Evolutionary conservation across 2,113 vertebrate species (phyloP).

Genomic region (Scortum barcoo): DNA sequence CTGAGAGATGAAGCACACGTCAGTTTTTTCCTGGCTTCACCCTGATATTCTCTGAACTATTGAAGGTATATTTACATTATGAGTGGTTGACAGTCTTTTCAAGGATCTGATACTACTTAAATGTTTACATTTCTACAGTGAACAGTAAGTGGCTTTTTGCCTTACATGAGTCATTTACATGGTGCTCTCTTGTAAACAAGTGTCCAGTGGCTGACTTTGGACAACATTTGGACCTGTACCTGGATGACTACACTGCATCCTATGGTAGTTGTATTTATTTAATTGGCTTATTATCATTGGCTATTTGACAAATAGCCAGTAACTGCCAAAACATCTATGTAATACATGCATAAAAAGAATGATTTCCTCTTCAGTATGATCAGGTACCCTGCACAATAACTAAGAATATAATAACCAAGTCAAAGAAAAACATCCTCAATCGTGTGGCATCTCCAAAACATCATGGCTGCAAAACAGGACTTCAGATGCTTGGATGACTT

Average conservation of each 20-base stretch:
- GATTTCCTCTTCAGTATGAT: background rate
- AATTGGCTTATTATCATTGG: too few species aligned
- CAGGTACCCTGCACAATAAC: background rate
- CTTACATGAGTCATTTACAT: background rate
- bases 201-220: background rate
- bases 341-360: background rate
- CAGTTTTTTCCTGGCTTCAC: background rate
- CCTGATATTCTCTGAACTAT: background rate
- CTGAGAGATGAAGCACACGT: background rate
- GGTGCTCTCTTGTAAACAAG: background rate
- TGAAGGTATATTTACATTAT: background rate
- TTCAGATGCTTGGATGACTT: background rate
- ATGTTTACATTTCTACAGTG: too few species aligned
- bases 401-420: background rate
- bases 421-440: background rate
- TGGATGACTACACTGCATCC: background rate
- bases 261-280: background rate
- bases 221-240: background rate
- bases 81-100: background rate
- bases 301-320: background rate
- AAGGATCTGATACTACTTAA: background rate
- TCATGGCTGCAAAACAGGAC: constrained; percentile 19
- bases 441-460: background rate
- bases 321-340: background rate
- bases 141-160: background rate